Evolutionary conservation across 2,113 vertebrate genomes (phyloP).

Genomic region (Leiothrix lutea): DNA sequence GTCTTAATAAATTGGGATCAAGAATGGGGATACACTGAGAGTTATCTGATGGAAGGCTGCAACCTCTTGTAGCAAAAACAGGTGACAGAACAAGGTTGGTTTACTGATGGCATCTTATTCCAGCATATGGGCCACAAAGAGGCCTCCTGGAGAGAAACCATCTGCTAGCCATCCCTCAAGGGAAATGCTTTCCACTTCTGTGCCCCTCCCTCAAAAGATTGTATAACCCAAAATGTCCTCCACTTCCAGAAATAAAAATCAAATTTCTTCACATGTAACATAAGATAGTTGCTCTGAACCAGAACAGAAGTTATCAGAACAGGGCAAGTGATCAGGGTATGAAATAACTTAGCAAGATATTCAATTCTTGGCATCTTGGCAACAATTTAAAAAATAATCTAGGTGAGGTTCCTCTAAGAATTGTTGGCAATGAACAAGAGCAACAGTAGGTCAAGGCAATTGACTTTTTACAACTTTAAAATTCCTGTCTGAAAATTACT

Average conservation of each 20-base stretch:
- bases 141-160: not conserved
- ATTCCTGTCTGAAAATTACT: slow-evolving; percentile 8
- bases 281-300: not conserved
- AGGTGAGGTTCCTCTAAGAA: not conserved
- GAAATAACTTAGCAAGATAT: not conserved
- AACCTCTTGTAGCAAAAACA: fast-evolving
- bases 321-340: not conserved
- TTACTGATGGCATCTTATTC: not conserved
- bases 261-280: not conserved
- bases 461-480: slow-evolving; percentile 11
- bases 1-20: not conserved
- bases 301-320: not conserved
- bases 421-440: not conserved
- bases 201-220: fast-evolving
- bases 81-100: not conserved
- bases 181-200: not conserved
- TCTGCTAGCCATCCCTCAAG: not conserved
- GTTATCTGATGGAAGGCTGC: not conserved
- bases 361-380: not conserved
- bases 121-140: not conserved
- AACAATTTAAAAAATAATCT: not conserved
- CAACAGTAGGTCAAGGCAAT: slow-evolving; percentile 43
- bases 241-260: not conserved
- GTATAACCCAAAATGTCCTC: not conserved
- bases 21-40: not conserved